Evolutionary conservation across 2,797 vertebrate genomes (phyloP).

Genomic region (Sebastes iracundus): DNA sequence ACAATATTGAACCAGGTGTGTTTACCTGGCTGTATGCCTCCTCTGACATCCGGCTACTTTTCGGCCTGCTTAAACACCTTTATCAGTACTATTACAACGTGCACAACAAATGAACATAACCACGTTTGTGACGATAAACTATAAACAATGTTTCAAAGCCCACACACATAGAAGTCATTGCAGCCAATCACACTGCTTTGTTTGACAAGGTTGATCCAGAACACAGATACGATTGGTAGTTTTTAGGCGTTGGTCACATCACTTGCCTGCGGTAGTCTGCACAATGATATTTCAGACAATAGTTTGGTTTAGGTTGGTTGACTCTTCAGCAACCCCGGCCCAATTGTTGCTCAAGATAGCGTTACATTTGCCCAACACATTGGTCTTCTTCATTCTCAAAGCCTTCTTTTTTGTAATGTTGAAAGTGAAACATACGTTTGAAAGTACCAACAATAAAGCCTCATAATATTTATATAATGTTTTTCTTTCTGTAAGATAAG

Average conservation of each 20-base stretch:
- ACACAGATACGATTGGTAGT: background rate
- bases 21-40: slow-evolving; percentile 5
- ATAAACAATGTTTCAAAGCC: background rate
- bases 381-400: background rate
- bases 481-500: background rate
- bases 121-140: background rate
- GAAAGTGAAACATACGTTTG: background rate
- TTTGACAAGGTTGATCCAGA: background rate
- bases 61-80: background rate
- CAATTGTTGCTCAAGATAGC: background rate
- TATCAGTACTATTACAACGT: background rate
- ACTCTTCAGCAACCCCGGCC: background rate
- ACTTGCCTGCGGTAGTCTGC: background rate
- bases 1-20: background rate
- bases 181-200: background rate
- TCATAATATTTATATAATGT: background rate
- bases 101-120: background rate
- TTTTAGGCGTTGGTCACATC: background rate
- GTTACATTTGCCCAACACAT: background rate
- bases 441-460: background rate
- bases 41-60: background rate
- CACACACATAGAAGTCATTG: background rate
- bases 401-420: background rate
- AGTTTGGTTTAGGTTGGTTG: background rate
- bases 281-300: background rate